Evolutionary conservation across 2,888 invertebrate genomes (phyloP), one percentile per base, ranked within the genome.

Genomic region (Corythucha ciliata): DNA sequence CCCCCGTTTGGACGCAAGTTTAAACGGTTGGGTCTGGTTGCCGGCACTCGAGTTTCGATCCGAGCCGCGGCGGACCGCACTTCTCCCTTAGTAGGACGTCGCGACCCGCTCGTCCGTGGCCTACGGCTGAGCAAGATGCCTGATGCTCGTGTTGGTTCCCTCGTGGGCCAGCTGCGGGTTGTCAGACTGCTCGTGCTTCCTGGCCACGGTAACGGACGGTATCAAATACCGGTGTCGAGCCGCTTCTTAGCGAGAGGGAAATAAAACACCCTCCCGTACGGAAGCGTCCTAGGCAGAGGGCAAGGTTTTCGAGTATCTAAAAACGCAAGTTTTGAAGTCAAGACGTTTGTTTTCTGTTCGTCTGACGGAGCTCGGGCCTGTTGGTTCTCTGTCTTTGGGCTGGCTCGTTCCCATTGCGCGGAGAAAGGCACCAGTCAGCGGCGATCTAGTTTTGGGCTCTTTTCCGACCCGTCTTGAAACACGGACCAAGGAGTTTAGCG

Each of bases 401-500:
- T 2, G 45, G 61, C 62, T 61, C 61, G 64, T 62, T 63, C n/a
- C n/a, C n/a, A n/a, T n/a, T n/a, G n/a, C n/a, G n/a, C n/a, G n/a
- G n/a, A n/a, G n/a, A n/a, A n/a, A n/a, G n/a, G 59, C 58, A 37
- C 45, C 63, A 60, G 68, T 63, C 63, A 57, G 63, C 63, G 69
- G 67, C 69, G 68, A 63, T 67, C 66, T 64, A 63, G 68, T 65
- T 68, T 70, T 65, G 68, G 69, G 67, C 66, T 67, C 68, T 71
- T 69, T 69, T 72, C 71, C 75, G 78, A 77, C 78, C 79, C 79
- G 79, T 79, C 79, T 80, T 79, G 80, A 79, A 80, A 80, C 78
- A 80, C 78, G 77, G 78, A 79, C 79, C 77, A 78, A 78, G 78
- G 76, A 79, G 78, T 78, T 74, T 75, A 78, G 72, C 77, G 75